A percentile compares a stretch with the other conserved stretches of the same genome.
phyloP scores from a whole-genome alignment of 2,797 vertebrate genomes.

The Oceanodroma leucorhoa region DNA sequence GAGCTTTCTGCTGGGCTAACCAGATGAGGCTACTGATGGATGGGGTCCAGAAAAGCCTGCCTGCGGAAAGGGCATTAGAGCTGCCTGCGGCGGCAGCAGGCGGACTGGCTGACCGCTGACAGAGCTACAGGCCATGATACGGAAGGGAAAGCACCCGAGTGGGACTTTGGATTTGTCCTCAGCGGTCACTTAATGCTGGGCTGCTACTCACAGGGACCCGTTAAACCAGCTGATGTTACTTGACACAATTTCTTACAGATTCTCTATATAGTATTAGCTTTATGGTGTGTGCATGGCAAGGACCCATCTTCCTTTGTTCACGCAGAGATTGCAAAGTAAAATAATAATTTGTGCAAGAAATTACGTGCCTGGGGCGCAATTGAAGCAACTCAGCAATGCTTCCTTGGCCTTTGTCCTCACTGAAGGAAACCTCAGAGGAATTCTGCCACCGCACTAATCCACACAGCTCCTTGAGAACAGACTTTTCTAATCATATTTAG shows the following conservation, averaged over 20 bases:
- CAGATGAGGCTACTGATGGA: background rate
- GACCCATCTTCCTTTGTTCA: background rate
- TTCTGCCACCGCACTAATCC: background rate
- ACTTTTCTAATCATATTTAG: background rate
- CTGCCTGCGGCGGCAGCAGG: background rate
- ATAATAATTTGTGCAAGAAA: background rate
- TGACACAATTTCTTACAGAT: background rate
- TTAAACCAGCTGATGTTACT: background rate
- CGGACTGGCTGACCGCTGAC: background rate
- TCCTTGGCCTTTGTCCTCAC: conserved; percentile 1
- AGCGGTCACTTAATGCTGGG: background rate
- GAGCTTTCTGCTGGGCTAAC: background rate
- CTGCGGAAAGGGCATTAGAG: background rate
- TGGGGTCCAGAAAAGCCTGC: background rate
- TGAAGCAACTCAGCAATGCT: background rate
- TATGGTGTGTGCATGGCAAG: background rate
- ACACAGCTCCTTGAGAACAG: background rate
- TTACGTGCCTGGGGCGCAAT: background rate
- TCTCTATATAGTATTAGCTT: background rate
- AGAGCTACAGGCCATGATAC: background rate
- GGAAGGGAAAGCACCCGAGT: background rate
- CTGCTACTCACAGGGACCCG: background rate
- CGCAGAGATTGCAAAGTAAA: background rate
- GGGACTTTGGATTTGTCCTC: background rate
- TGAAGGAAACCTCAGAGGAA: background rate